phyloP scores from a whole-genome alignment of 2,113 vertebrate species.

The Kryptolebias marmoratus region DNA sequence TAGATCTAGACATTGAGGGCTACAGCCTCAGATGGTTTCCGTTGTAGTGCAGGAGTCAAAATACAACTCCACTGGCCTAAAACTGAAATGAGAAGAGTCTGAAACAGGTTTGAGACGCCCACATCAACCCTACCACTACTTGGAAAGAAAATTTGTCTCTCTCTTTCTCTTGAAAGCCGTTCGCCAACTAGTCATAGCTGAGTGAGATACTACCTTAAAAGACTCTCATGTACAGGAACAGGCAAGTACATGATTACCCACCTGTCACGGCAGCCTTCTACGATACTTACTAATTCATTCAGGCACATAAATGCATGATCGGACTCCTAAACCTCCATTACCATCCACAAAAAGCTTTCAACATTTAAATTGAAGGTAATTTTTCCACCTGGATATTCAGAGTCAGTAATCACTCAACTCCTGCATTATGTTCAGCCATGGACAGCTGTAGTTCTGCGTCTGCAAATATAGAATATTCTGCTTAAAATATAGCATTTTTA shows the following conservation, averaged over 20 bases:
- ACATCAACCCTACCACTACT: too few species aligned
- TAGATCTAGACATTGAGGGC: too few species aligned
- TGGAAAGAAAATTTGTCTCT: too few species aligned
- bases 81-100: too few species aligned
- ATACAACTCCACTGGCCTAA: too few species aligned
- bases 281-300: background rate
- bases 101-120: too few species aligned
- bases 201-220: too few species aligned
- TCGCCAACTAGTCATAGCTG: too few species aligned
- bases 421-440: background rate
- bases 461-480: background rate
- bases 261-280: background rate
- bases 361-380: background rate
- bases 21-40: too few species aligned
- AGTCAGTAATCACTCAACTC: background rate
- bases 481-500: background rate
- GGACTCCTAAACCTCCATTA: background rate
- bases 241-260: background rate
- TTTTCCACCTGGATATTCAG: background rate
- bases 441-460: slow-evolving; percentile 2
- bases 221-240: background rate
- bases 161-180: too few species aligned
- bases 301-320: background rate
- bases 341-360: slow-evolving; percentile 1
- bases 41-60: too few species aligned